phyloP scores from a whole-genome alignment of 2,888 invertebrate genomes.

The Scrobipalpa costella region DNA sequence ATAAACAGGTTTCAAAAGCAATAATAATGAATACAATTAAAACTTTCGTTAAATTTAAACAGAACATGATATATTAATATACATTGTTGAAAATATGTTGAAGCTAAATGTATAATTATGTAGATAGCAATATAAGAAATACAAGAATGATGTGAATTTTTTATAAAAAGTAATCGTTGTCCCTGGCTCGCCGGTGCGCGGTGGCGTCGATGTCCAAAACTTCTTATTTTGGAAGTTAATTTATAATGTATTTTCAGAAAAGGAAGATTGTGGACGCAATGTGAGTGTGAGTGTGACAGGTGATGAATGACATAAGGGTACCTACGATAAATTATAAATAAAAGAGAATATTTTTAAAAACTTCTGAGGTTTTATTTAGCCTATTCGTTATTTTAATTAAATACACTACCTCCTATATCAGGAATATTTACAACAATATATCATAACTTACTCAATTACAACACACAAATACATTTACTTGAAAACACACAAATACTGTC shows the following conservation, averaged over 20 bases:
- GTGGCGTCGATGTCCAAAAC: neutral
- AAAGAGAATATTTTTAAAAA: slow-evolving; percentile 76
- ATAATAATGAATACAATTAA: slow-evolving; percentile 10
- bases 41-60: neutral
- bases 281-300: slow-evolving; percentile 67
- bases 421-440: too few relatives aligned
- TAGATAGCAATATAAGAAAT: slow-evolving; percentile 36
- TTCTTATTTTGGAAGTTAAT: neutral
- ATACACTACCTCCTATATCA: too few relatives aligned
- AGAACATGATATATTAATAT: slow-evolving; percentile 34
- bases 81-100: slow-evolving; percentile 53
- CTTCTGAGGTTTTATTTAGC: slow-evolving; percentile 45
- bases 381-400: neutral
- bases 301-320: slow-evolving; percentile 65
- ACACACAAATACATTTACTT: neutral
- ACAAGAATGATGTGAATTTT: slow-evolving; percentile 22
- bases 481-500: neutral
- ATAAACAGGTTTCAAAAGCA: slow-evolving; percentile 23
- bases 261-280: slow-evolving; percentile 34
- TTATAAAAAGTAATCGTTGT: slow-evolving; percentile 60
- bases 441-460: neutral
- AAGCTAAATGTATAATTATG: slow-evolving; percentile 42
- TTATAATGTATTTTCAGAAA: slow-evolving; percentile 2
- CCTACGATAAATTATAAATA: slow-evolving; percentile 74
- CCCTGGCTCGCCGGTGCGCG: slow-evolving; percentile 53